Evolutionary conservation across 2,797 vertebrate species (phyloP).

Genomic region (Sebastes matsubarae): DNA sequence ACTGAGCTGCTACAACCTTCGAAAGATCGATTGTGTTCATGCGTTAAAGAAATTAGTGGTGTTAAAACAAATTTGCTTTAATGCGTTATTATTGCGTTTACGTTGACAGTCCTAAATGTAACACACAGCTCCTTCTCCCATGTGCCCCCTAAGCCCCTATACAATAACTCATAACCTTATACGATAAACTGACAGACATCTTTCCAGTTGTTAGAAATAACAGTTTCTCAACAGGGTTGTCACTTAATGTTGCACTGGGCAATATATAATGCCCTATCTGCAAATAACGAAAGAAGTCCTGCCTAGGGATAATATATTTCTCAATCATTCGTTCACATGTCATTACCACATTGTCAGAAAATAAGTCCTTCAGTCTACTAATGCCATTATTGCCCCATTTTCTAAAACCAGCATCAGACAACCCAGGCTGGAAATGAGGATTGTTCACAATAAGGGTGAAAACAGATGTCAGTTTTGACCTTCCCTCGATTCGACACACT

Average conservation of each 20-base stretch:
- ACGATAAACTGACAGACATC: not conserved
- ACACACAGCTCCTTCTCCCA: not conserved
- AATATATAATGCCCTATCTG: not conserved
- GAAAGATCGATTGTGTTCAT: too few relatives aligned
- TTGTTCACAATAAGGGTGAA: not conserved
- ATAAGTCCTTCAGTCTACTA: not conserved
- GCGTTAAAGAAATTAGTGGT: too few relatives aligned
- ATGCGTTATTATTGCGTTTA: rapidly evolving
- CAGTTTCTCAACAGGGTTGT: not conserved
- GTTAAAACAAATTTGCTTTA: too few relatives aligned
- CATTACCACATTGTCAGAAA: not conserved
- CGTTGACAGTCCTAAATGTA: not conserved
- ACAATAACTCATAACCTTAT: not conserved
- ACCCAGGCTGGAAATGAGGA: not conserved
- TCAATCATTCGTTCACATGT: not conserved
- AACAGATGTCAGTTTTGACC: not conserved
- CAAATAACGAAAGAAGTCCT: not conserved
- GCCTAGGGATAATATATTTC: not conserved
- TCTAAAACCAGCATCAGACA: not conserved
- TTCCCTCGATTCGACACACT: not conserved
- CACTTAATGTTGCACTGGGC: not conserved
- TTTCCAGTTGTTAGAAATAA: not conserved
- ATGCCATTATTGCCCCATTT: not conserved
- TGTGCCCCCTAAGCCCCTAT: not conserved
- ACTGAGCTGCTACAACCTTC: too few relatives aligned